Conservation (phyloP, 37 sponge, comb jelly and placozoan species). For the Diacarnus erythraeanus region DNA sequence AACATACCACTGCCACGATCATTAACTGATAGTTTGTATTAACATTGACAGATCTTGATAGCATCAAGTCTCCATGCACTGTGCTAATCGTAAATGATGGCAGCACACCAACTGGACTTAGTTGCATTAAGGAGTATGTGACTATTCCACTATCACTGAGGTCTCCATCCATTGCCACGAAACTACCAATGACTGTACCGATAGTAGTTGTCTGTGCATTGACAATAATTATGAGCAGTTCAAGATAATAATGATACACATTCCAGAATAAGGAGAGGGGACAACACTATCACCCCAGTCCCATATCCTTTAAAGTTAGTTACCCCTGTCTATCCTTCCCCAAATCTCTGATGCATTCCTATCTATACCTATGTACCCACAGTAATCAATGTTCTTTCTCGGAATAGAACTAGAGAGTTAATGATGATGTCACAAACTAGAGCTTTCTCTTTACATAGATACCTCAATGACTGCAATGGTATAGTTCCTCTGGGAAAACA, state of each 20-base stretch:
- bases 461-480: not conserved
- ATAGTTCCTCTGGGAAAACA: not conserved
- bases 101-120: not conserved
- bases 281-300: too few relatives aligned
- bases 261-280: too few relatives aligned
- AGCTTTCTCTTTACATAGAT: not conserved
- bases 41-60: not conserved
- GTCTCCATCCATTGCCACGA: slow-evolving; percentile 29
- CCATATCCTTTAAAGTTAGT: too few relatives aligned
- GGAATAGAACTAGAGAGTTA: too few relatives aligned
- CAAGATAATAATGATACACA: not conserved
- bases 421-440: too few relatives aligned
- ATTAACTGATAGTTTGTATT: not conserved
- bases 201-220: not conserved
- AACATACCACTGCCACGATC: slow-evolving; percentile 30
- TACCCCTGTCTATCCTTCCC: too few relatives aligned
- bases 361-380: too few relatives aligned
- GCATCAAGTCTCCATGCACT: slow-evolving; percentile 18
- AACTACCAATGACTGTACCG: not conserved
- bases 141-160: slow-evolving; percentile 24
- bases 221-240: not conserved
- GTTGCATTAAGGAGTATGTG: slow-evolving; percentile 15
- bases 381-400: too few relatives aligned
- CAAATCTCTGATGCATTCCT: too few relatives aligned
- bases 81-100: not conserved